Evolutionary conservation across 2,113 vertebrate genomes (phyloP), one percentile per base, ranked within the genome.

Genomic region (Fulica atra): DNA sequence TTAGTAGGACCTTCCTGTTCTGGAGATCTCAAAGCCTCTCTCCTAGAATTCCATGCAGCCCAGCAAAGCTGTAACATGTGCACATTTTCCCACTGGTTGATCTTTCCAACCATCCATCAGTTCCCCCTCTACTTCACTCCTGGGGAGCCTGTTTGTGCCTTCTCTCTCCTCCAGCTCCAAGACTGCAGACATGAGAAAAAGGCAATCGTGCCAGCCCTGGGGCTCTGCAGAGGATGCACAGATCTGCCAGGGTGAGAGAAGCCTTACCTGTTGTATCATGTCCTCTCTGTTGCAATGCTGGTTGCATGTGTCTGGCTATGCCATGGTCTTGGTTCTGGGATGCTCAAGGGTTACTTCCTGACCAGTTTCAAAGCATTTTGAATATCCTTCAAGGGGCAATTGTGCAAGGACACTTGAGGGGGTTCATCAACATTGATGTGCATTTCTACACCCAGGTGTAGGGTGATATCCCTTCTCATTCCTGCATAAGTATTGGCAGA

Each of bases 401-500:
- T 81, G 80, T 84, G 76, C 64, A 90, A 83, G 28, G 59, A 7
- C 16, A n/a, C 23, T 21, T 76, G 66, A 33, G 18, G 31, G n/a
- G 5, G 54, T 31, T 53, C 71, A 25, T 46, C 48, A 20, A 5
- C 56, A 3, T 0, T 46, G 61, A 5, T 20, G n/a, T 54, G 42
- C 16, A 12, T 26, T 48, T 93, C 87, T 79, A 76, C 1, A 0
- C 8, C 13, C 24, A 31, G 38, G 20, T 64, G 6, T 29, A 26
- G 51, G 10, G 25, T 19, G 20, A 15, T 14, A 29, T 50, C 24
- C 26, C 10, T 51, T 8, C 38, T 60, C 33, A 8, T 21, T 54
- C 25, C 42, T 61, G 71, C 0, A 0, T 23, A 18, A 5, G 2
- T 28, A 9, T 42, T 70, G 16, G 20, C 31, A 51, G n/a, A 24